phyloP scores from a whole-genome alignment of 2,888 invertebrate species.

The Volucella inanis region DNA sequence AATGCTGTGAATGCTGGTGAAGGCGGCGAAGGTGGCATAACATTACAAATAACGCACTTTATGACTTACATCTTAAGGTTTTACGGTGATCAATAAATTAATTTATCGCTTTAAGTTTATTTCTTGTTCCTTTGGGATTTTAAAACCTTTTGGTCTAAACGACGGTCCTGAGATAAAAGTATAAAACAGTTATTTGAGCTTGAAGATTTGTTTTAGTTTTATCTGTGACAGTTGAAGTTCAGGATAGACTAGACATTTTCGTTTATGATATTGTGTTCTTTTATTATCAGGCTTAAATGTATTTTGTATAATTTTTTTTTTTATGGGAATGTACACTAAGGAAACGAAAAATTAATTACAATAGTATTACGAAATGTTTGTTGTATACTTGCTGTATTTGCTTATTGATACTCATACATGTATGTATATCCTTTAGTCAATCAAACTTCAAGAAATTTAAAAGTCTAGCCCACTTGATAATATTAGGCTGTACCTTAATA shows the following conservation, averaged over 20 bases:
- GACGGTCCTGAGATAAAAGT: background rate
- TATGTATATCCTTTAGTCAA: too few species aligned
- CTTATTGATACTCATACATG: too few species aligned
- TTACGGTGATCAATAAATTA: constrained; percentile 53
- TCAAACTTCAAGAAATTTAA: too few species aligned
- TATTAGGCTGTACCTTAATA: too few species aligned
- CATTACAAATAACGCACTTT: constrained; percentile 15
- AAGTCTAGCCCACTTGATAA: too few species aligned
- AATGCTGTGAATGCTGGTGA: background rate
- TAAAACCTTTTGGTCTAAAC: constrained; percentile 14
- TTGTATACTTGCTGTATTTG: too few species aligned
- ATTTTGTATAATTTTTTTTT: background rate
- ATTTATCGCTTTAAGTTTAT: constrained; percentile 28
- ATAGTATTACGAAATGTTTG: too few species aligned
- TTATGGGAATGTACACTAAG: too few species aligned
- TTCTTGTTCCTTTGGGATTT: background rate
- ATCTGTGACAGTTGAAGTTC: background rate
- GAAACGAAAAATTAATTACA: too few species aligned
- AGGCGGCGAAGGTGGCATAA: background rate
- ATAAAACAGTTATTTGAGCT: constrained; percentile 7
- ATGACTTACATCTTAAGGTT: constrained; percentile 32
- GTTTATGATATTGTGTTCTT: too few species aligned
- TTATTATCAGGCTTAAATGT: background rate
- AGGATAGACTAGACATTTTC: background rate
- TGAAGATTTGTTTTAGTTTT: constrained; percentile 5